These are phyloP conservation scores for Oxystoma pomonae DNA, from an alignment of 2,888 invertebrate genomes.

Conservation along the genomic window DNA sequence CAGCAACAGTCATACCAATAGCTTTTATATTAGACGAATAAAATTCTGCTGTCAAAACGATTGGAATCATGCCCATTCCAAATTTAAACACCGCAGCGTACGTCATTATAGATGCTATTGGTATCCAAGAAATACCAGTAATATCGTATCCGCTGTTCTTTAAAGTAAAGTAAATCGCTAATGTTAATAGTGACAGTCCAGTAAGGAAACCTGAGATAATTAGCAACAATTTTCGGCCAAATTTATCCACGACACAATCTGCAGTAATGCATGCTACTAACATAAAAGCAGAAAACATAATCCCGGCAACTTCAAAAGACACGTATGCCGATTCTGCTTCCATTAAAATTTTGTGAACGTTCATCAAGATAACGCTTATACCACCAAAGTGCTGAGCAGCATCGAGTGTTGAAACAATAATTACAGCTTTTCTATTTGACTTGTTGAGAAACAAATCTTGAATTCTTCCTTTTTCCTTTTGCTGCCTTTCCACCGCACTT, in stretches of 20 bases:
- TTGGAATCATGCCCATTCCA: conserved; percentile 44
- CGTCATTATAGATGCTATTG: conserved; percentile 22
- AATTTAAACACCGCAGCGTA: conserved; percentile 38
- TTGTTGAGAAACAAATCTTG: conserved; percentile 40
- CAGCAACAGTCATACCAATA: conserved; percentile 39
- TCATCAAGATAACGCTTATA: conserved; percentile 45
- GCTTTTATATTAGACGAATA: conserved; percentile 36
- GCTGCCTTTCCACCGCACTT: conserved; percentile 40
- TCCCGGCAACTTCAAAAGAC: conserved; percentile 34
- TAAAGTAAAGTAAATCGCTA: conserved; percentile 41
- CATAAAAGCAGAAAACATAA: conserved; percentile 42
- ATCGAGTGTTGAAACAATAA: conserved; percentile 43
- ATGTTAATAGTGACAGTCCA: conserved; percentile 36
- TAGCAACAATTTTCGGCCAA: conserved; percentile 40
- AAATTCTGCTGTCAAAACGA: conserved; percentile 44
- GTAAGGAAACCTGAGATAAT: conserved; percentile 39
- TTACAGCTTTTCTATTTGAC: conserved; percentile 43
- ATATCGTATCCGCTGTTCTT: conserved; percentile 36
- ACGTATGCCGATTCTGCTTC: conserved; percentile 39
- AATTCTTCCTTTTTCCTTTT: conserved; percentile 39
- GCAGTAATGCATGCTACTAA: conserved; percentile 38
- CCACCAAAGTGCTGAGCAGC: conserved; percentile 44
- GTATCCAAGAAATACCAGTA: conserved; percentile 31
- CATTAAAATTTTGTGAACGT: conserved; percentile 39
- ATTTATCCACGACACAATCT: conserved; percentile 39